Evolutionary conservation across 2,888 invertebrate genomes (phyloP), one percentile per base, ranked within the genome.

Genomic region (Strigamia transsilvanica): DNA sequence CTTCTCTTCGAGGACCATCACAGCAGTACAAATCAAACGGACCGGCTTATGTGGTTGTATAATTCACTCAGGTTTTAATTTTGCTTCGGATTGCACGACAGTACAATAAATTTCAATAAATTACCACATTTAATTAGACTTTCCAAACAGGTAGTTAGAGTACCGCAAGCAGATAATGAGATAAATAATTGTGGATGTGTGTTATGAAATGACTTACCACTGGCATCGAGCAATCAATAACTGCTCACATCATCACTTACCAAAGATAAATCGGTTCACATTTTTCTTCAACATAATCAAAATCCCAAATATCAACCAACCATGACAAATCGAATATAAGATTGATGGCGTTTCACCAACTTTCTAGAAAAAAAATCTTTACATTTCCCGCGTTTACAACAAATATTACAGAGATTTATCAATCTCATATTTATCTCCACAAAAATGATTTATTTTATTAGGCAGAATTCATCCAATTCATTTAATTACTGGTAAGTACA

Each of bases 281-380:
- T 56, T 56, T 56, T 56, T 56, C 56, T 56, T 21, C 21, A 38
- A 18, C 56, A 56, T 18, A 56, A 56, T 56, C 56, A 56, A 56
- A 56, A 56, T 56, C 56, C 56, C 56, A 56, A 56, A 56, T 56
- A 56, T 56, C 56, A 56, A 56, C 56, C 56, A 56, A 56, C n/a
- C 56, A 18, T 56, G 21, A 56, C 56, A 56, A 56, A 56, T 56
- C 56, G 56, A 56, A 56, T 56, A 56, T 4, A 56, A 56, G 56
- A 56, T 56, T 18, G 18, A 56, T 56, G n/a, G n/a, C 21, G 21
- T 56, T 56, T 56, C n/a, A n/a, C 56, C 21, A 56, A 56, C 56
- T 56, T 56, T 56, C 9, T 2, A 51, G 7, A 56, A 56, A 56
- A 56, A 56, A 18, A 1, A 56, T 46, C 46, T 46, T 46, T 46